Evolutionary conservation across 2,113 vertebrate genomes (phyloP).

Genomic region (Coturnix japonica): DNA sequence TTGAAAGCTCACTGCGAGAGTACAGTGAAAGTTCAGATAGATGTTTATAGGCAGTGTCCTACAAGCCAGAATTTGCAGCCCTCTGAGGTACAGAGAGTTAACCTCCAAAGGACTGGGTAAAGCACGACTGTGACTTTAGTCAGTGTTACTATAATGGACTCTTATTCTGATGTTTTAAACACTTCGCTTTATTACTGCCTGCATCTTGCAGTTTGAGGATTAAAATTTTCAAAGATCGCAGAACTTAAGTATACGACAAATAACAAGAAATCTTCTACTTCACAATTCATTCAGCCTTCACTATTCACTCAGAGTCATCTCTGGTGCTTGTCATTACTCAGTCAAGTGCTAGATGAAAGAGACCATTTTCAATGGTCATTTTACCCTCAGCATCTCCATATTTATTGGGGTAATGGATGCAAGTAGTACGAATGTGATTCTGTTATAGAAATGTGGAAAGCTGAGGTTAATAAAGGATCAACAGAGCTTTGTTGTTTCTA

Average conservation of each 20-base stretch:
- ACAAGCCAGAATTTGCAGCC: neutral
- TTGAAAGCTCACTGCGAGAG: neutral
- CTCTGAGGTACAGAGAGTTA: neutral
- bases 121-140: neutral
- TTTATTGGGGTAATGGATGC: neutral
- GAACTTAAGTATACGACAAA: neutral
- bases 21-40: neutral
- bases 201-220: neutral
- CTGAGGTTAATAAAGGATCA: neutral
- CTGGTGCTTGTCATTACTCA: neutral
- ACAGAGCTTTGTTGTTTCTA: neutral
- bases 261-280: neutral
- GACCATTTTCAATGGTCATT: neutral
- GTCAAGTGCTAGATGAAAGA: neutral
- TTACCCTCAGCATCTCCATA: neutral
- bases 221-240: neutral
- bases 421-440: neutral
- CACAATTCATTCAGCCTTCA: neutral
- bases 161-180: neutral
- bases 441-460: neutral
- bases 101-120: neutral
- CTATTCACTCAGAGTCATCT: accelerated
- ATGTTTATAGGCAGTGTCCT: neutral
- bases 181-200: neutral
- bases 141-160: neutral